A percentile compares a stretch with the other conserved stretches of the same genome.
Conservation (phyloP, 2,888 invertebrate species). For the Volucella zonaria region DNA sequence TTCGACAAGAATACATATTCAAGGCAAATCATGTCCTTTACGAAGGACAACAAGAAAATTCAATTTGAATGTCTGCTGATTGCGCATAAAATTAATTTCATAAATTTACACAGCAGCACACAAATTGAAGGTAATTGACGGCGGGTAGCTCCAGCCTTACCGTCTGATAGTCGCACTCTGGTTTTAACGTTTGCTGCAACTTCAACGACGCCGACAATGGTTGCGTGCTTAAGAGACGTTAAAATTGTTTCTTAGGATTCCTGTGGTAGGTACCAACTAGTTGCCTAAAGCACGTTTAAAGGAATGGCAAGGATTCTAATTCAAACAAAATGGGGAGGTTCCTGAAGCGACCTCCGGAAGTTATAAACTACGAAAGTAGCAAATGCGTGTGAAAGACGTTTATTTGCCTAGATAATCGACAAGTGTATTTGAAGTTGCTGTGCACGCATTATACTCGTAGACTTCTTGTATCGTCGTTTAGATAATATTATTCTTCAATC, state of each 20-base stretch:
- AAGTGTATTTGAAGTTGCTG: slow-evolving; percentile 43
- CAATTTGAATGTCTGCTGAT: slow-evolving; percentile 71
- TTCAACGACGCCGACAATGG: not conserved
- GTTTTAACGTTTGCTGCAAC: too few species aligned
- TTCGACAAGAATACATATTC: slow-evolving; percentile 54
- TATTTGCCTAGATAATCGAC: slow-evolving; percentile 62
- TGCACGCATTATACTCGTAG: slow-evolving; percentile 32
- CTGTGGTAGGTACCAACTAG: too few species aligned
- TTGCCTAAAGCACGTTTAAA: not conserved
- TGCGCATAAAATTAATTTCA: slow-evolving; percentile 69
- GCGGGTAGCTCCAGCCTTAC: not conserved
- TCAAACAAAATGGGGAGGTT: not conserved
- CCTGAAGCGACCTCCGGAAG: slow-evolving; percentile 37
- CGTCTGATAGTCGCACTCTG: not conserved
- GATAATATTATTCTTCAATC: slow-evolving; percentile 10
- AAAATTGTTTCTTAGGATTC: not conserved
- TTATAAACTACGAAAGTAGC: slow-evolving; percentile 55
- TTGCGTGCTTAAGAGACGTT: slow-evolving; percentile 42
- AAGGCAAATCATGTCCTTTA: slow-evolving; percentile 59
- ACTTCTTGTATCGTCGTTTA: slow-evolving; percentile 6
- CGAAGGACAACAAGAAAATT: slow-evolving; percentile 49
- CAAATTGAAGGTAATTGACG: slow-evolving; percentile 62
- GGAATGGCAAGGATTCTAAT: not conserved
- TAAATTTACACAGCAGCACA: slow-evolving; percentile 65
- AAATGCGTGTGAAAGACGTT: slow-evolving; percentile 63